Base-by-base conservation (phyloP, 2,888 invertebrate genomes). In the Drosophila imparisetae region DNA sequence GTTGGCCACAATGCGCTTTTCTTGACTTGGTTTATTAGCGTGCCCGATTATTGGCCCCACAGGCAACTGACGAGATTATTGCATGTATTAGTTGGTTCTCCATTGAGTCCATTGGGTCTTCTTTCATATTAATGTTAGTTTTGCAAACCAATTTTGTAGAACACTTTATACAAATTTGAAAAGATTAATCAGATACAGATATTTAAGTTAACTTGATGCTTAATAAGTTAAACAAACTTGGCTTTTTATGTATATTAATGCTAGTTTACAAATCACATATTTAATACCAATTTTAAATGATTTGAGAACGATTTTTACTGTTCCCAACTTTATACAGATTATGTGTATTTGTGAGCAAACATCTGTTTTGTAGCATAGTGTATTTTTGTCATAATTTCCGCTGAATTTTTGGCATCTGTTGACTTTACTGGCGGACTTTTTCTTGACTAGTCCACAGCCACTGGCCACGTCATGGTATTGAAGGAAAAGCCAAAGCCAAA, bases 21-120 rank as follows among this genome's bases (percentile, higher is more conserved):
- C 68, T 84, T 64, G 59, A 29, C 73, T 65, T 32, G 63, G 58
- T 65, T 81, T 89, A 72, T 81, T 71, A 54, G 76, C 88, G 45
- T 57, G 72, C 84, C 82, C 90, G 90, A 90, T 69, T 83, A 63
- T 72, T 75, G 72, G 68, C 80, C 83, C 78, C 66, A 65, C 63
- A 88, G 85, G 65, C 52, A 48, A 18, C 53, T 50, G n/a, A 49
- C 54, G 40, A 38, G 57, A 29, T 50, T 45, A 29, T 60, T 68
- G 68, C 54, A 64, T 45, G 62, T 71, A 62, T 49, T 54, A 53
- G 50, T 55, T 38, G 49, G 18, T 50, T 64, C 45, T 34, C 52
- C 11, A 6, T 45, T 24, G 24, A 24, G 40, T 42, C 38, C 34
- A 21, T 40, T 42, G 32, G 21, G 13, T 8, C 24, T 65, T 29